Percentiles rank a stretch among this genome's conserved stretches.
Conservation (phyloP, 2,888 invertebrate genomes). For the Xylota sylvarum region DNA sequence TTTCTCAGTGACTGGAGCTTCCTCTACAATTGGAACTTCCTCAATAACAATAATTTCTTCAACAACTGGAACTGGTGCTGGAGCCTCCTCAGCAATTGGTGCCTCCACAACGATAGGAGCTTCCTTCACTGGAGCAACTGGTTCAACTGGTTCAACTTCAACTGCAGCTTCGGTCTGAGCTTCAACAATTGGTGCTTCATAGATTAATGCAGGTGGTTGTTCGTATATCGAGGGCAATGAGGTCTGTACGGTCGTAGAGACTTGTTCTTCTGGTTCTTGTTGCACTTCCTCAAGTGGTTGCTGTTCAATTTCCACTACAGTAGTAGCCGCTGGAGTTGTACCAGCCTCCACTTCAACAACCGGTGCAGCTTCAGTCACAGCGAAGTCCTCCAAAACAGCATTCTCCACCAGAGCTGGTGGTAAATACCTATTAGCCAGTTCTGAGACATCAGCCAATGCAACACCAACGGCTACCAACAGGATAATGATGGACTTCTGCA, state of each 20-base stretch:
- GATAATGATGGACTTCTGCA: constrained; percentile 47
- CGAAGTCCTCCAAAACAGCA: background rate
- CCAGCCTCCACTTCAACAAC: constrained; percentile 7
- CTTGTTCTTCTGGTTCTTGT: constrained; percentile 16
- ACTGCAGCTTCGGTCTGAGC: constrained; percentile 23
- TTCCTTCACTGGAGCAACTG: background rate
- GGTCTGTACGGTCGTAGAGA: constrained; percentile 20
- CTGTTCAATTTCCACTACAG: constrained; percentile 46
- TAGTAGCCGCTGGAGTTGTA: constrained; percentile 22
- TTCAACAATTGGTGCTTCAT: constrained; percentile 29
- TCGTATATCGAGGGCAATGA: constrained; percentile 9
- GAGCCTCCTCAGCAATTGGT: background rate
- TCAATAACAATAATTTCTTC: background rate
- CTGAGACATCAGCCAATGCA: constrained; percentile 52
- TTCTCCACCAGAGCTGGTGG: constrained; percentile 27
- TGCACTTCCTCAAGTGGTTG: constrained; percentile 48
- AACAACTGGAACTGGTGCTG: background rate
- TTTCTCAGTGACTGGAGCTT: background rate
- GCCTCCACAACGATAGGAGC: background rate
- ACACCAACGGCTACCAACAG: constrained; percentile 44
- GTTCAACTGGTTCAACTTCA: background rate
- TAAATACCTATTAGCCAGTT: constrained; percentile 35
- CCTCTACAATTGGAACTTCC: constrained; percentile 2
- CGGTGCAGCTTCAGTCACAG: constrained; percentile 16
- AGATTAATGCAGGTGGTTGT: constrained; percentile 34